phyloP scores from a whole-genome alignment of 2,888 invertebrate species.

The Zhuqinia jingwanae region DNA sequence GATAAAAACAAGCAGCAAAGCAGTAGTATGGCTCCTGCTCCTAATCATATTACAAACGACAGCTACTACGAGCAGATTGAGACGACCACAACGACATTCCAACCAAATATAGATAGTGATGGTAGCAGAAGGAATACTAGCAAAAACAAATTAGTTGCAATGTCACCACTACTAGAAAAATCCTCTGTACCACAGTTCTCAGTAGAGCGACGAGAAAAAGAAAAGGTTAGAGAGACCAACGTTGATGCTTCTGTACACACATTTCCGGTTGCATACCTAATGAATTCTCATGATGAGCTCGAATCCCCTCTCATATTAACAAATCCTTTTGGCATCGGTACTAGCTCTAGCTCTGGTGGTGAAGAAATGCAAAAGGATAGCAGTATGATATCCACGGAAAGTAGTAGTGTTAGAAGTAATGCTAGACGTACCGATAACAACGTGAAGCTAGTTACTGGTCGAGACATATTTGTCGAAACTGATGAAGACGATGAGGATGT shows the following conservation, averaged over 20 bases:
- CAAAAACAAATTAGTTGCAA: background rate
- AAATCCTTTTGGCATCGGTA: background rate
- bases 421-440: background rate
- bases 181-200: background rate
- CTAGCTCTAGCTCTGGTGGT: background rate
- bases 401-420: background rate
- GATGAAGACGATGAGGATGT: background rate
- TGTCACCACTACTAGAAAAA: background rate
- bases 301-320: conserved; percentile 15
- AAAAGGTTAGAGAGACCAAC: background rate
- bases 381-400: background rate
- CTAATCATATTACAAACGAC: background rate
- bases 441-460: background rate
- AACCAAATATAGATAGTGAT: background rate
- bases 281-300: conserved; percentile 35
- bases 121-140: background rate
- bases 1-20: background rate
- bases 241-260: background rate
- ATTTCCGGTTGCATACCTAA: conserved; percentile 54
- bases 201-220: background rate
- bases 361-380: background rate
- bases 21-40: background rate
- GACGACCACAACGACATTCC: background rate
- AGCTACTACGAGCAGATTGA: background rate
- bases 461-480: background rate